These are phyloP conservation scores for Cairina moschata DNA, from an alignment of 2,113 vertebrate species.

Conservation along the genomic window DNA sequence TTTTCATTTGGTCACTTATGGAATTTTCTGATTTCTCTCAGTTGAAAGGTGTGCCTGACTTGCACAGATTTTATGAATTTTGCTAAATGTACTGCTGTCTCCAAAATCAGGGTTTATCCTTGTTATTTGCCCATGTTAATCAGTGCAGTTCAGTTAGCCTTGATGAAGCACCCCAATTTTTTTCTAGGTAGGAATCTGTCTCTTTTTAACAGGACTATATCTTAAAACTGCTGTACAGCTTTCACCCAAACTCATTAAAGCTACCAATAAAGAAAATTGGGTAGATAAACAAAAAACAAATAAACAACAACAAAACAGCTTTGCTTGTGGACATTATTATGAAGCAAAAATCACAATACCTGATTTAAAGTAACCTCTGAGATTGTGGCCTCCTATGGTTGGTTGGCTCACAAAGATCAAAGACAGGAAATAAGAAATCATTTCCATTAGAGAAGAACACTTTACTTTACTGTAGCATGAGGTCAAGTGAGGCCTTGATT, in stretches of 20 bases:
- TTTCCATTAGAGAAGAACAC: neutral
- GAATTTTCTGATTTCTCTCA: neutral
- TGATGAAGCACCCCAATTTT: neutral
- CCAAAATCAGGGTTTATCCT: neutral
- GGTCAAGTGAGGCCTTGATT: slow-evolving; percentile 37
- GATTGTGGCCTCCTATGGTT: neutral
- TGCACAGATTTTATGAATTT: neutral
- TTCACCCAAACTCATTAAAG: neutral
- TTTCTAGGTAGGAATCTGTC: neutral
- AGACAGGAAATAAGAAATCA: neutral
- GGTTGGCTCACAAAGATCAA: neutral
- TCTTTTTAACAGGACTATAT: neutral
- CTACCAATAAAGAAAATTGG: neutral
- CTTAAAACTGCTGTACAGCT: neutral
- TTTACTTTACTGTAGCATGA: neutral
- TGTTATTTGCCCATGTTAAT: neutral
- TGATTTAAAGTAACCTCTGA: neutral
- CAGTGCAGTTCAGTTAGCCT: neutral
- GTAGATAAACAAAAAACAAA: neutral
- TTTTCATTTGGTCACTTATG: neutral
- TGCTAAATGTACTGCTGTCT: neutral
- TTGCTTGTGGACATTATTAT: neutral
- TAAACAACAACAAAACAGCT: neutral
- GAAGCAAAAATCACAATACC: neutral
- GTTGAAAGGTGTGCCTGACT: neutral